Evolutionary conservation across 2,888 invertebrate genomes (phyloP).

Genomic region (Margaritifera margaritifera): DNA sequence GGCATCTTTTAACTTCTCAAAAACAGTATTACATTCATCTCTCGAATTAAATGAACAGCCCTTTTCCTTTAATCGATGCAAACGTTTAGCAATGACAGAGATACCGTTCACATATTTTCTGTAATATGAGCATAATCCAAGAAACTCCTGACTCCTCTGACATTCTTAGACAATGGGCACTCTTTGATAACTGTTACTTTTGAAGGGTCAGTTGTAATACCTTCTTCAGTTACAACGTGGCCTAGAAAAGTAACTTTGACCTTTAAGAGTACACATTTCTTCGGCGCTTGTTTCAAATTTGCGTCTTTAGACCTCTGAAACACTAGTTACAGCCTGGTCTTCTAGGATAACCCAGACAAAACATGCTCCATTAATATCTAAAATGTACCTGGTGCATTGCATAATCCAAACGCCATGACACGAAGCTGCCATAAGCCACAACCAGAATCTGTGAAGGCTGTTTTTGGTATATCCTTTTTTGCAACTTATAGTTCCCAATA

Average conservation of each 20-base stretch:
- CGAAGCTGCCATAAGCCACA: too few species aligned
- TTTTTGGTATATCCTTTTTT: too few species aligned
- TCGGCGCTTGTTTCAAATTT: conserved; percentile 13
- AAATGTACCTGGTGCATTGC: background rate
- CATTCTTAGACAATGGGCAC: conserved; percentile 11
- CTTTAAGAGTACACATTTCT: conserved; percentile 17
- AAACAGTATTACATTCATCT: background rate
- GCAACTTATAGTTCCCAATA: too few species aligned
- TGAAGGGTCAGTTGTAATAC: conserved; percentile 9
- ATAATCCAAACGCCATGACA: too few species aligned
- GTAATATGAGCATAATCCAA: conserved; percentile 2
- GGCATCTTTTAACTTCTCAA: conserved; percentile 13
- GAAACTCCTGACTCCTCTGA: conserved; percentile 11
- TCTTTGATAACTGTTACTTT: conserved; percentile 11
- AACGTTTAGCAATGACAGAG: conserved; percentile 1
- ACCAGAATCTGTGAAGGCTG: too few species aligned
- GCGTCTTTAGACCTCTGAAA: conserved; percentile 6
- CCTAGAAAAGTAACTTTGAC: conserved; percentile 20
- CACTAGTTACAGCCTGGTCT: too few species aligned
- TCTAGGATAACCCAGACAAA: background rate
- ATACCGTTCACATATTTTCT: background rate
- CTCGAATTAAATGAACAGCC: background rate
- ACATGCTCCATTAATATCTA: background rate
- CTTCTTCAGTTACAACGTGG: conserved; percentile 22
- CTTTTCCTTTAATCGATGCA: conserved; percentile 3